Base-by-base conservation (phyloP, 1,140 invertebrate genomes). In the Olivierus martensii region DNA sequence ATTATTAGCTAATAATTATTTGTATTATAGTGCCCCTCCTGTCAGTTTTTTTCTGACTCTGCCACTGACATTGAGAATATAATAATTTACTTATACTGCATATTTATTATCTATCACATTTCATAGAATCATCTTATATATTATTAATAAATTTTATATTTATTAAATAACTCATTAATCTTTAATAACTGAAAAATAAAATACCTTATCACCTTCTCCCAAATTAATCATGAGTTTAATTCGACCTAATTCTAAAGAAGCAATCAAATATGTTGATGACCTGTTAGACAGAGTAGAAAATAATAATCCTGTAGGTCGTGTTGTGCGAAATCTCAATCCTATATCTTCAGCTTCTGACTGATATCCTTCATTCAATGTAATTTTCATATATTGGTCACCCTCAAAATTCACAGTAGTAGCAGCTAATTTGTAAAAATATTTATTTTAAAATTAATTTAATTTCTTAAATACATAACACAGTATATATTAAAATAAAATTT, bases 271-370 rank as follows among this genome's bases (percentile, higher is more conserved):
- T 66, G 92, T 87, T 4, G 78, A 76, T 0, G 81, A 81, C 61
- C 81, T 79, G 42, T 86, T 80, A 0, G 83, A 78, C 5, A 83
- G 86, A 35, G 83, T 57, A n/a, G 52, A 57, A 53, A 89, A 67
- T 3, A 76, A 61, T 14, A 77, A 62, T 17, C 72, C 71, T 53
- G 62, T 71, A 1, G 84, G 80, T 61, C 80, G 77, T 14, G 75
- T 80, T 4, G 91, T 96, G 57, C 82, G 79, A 69, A 97, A 96
- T 35, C 91, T 75, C n/a, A 98, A 70, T 28, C 83, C 75, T 22
- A 96, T 74, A 65, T 94, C 88, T 68, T 97, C 93, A 0, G 87
- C 89, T 69, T 96, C 87, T 0, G 87, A 93, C 51, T 78, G 75
- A 51, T 39, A 48, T 5, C 88, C 84, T 19, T 84, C 77, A 1